These are phyloP conservation scores for Diarsia dahlii DNA, from an alignment of 2,888 invertebrate species.

Conservation along the genomic window DNA sequence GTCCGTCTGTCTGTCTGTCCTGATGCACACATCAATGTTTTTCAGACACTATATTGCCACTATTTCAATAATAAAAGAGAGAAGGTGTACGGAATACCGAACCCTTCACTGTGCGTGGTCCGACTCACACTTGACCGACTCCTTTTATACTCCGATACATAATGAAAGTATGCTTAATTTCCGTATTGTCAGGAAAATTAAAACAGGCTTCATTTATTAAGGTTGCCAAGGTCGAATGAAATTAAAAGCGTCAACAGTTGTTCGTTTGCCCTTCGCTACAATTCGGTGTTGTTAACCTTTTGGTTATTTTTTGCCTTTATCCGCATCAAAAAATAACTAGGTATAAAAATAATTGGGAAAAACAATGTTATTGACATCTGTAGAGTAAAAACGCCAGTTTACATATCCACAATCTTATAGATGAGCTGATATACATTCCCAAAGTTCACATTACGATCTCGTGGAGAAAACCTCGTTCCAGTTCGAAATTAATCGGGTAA, in stretches of 20 bases:
- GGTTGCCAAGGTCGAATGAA: slow-evolving; percentile 24
- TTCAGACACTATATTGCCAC: not conserved
- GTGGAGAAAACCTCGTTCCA: not conserved
- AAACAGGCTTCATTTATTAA: slow-evolving; percentile 29
- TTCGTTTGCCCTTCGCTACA: slow-evolving; percentile 33
- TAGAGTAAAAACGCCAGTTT: not conserved
- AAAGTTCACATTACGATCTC: not conserved
- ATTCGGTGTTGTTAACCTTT: slow-evolving; percentile 49
- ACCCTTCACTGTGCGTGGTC: not conserved
- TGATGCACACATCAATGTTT: not conserved
- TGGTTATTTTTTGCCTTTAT: slow-evolving; percentile 10
- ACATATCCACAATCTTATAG: not conserved
- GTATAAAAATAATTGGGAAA: not conserved
- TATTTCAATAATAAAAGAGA: not conserved
- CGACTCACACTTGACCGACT: not conserved
- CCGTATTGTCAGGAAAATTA: not conserved
- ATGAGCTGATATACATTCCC: not conserved
- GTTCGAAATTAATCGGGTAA: not conserved
- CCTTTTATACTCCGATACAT: not conserved
- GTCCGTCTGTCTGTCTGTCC: not conserved
- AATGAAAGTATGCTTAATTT: slow-evolving; percentile 4
- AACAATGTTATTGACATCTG: not conserved
- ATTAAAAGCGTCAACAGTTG: slow-evolving; percentile 26
- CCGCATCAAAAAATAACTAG: slow-evolving; percentile 7
- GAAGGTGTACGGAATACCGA: too few relatives aligned